phyloP scores from a whole-genome alignment of 1,140 invertebrate genomes.

The Saccostrea glomerata region DNA sequence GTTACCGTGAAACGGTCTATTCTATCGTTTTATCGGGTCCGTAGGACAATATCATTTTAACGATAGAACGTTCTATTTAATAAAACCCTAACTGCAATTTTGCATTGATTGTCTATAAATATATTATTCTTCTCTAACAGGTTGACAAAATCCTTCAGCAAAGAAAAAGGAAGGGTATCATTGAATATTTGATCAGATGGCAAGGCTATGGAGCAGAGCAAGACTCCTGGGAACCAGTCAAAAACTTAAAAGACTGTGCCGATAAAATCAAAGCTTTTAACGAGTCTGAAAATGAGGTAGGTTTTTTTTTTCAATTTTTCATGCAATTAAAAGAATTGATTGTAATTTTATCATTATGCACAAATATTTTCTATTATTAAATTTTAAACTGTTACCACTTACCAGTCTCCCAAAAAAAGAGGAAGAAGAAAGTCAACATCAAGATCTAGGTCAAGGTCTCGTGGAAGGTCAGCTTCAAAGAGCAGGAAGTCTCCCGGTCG shows the following conservation, averaged over 20 bases:
- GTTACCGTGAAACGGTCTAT: no score
- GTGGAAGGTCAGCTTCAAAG: constrained; percentile 53
- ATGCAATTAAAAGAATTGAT: background rate
- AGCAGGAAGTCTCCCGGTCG: constrained; percentile 44
- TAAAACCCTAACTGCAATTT: no score
- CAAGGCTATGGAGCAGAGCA: constrained; percentile 58
- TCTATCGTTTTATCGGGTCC: no score
- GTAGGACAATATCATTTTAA: no score
- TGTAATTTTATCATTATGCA: no score
- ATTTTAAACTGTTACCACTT: background rate
- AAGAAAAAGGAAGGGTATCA: constrained; percentile 59
- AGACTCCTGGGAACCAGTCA: constrained; percentile 64
- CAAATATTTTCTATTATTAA: no score
- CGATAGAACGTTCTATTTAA: no score
- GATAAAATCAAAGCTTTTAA: constrained; percentile 49
- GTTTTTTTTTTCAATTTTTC: background rate
- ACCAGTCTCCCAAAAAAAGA: constrained; percentile 46
- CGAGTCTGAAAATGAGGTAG: constrained; percentile 8
- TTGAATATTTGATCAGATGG: constrained; percentile 67
- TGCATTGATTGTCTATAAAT: background rate
- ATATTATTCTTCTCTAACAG: constrained; percentile 34
- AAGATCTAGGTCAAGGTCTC: constrained; percentile 59
- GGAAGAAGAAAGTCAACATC: constrained; percentile 54
- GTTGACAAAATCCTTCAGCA: constrained; percentile 63
- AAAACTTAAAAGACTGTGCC: constrained; percentile 47